Base-by-base conservation (phyloP, 2,888 invertebrate species). In the Synanthedon tipuliformis region DNA sequence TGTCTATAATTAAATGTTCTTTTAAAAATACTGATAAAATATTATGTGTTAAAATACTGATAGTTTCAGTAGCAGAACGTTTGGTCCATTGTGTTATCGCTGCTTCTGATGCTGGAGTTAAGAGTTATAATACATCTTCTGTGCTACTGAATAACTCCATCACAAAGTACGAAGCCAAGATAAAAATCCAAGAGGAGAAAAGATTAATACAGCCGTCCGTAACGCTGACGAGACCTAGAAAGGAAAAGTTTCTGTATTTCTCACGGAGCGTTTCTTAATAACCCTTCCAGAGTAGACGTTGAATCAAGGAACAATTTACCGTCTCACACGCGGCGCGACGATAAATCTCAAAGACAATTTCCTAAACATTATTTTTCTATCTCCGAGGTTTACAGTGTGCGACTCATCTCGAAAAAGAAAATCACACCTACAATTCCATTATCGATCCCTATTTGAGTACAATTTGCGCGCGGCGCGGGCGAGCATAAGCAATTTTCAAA, bases 381-480 rank as follows among this genome's bases (percentile, higher is more conserved):
- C 81, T 75, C 71, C 67, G 75, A 81, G 81, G 83, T 80, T 80
- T 81, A 82, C 78, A 79, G 74, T 73, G 66, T 62, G 63, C 66
- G 69, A 73, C 75, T 78, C 78, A 74, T 82, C 78, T 75, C 70
- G 71, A 57, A 56, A 68, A 76, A 81, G 82, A 82, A 82, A 80
- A 83, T 85, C 78, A 74, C 81, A 80, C 82, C 82, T 82, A 75
- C 78, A 81, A 84, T 83, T 73, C 77, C 72, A 84, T 85, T 85
- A 86, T 85, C 79, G 85, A 85, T 83, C 82, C 81, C 79, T 78
- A 79, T 83, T 80, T 64, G 78, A 75, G 81, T 75, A 78, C 85
- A 86, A 84, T 85, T 85, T 85, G 81, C 78, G 75, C 79, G 73
- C 62, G 73, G 75, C 74, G 77, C 71, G 69, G 71, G 70, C 75